Base-by-base conservation (phyloP, 2,113 vertebrate species). In the Hemicordylus capensis region DNA sequence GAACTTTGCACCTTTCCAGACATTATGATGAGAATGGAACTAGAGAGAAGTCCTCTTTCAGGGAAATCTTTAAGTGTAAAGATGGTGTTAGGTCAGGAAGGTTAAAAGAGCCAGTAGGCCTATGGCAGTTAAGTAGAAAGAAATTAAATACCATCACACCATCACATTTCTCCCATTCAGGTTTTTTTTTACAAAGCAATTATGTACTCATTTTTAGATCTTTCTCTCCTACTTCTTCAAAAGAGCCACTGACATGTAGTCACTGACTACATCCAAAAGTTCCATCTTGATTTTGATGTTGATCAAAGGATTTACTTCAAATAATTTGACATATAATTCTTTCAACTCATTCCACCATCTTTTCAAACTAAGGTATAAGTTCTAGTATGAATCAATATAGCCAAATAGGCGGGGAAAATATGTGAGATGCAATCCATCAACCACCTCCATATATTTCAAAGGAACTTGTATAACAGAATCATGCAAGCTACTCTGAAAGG, bases 251-350 rank as follows among this genome's bases (percentile, higher is more conserved):
- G 83, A 85, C 83, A 87, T 87, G 66, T 81, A 80, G 42, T 61
- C 46, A 54, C 63, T 80, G 74, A 81, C 90, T 86, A 86, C 88
- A 93, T 83, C 89, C 88, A 67, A 37, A 91, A 84, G 87, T 91
- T 91, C 70, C 80, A 73, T 31, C 84, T 89, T 81, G 89, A 93
- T 91, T 95, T 90, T 91, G 92, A 91, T 92, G 84, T 86, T 93
- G 80, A 94, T 91, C 75, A 91, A 91, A 93, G 37, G 14, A 48
- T 31, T 39, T 3, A 4, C 59, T 91, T 91, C 64, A 86, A 86
- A 37, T 87, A 14, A 88, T 91, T 87, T 90, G 74, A 64, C 80
- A 86, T 79, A 58, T 83, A 92, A 90, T 89, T 78, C 28, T 85
- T 89, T 81, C 85, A 14, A 42, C 61, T 90, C 11, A 20, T 89